Evolutionary conservation across 2,888 invertebrate genomes (phyloP).

Genomic region (Anaspis maculata): DNA sequence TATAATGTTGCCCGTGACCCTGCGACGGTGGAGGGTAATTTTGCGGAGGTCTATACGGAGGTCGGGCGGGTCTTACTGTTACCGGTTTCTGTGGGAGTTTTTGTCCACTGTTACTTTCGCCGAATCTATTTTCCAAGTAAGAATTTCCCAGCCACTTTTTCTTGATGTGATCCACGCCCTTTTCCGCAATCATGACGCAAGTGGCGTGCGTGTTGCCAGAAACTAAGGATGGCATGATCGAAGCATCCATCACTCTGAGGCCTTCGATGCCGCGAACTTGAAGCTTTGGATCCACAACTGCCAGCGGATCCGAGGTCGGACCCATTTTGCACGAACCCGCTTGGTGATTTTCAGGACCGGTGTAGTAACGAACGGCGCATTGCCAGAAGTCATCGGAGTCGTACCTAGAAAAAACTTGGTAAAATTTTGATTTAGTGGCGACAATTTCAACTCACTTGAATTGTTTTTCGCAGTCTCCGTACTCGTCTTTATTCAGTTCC

Average conservation of each 20-base stretch:
- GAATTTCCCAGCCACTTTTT: conserved; percentile 26
- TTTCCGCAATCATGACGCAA: conserved; percentile 40
- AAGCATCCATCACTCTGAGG: conserved; percentile 45
- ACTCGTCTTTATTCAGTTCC: conserved; percentile 43
- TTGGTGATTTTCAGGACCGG: conserved; percentile 77
- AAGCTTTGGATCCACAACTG: conserved; percentile 65
- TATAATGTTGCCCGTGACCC: neutral
- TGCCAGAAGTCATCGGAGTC: conserved; percentile 66
- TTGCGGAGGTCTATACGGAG: neutral
- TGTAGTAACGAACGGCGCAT: conserved; percentile 61
- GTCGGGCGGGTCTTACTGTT: neutral
- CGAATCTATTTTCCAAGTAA: conserved; percentile 9
- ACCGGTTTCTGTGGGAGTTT: neutral
- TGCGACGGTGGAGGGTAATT: neutral
- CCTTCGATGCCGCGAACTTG: conserved; percentile 55
- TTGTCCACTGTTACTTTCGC: neutral
- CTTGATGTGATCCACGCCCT: conserved; percentile 37
- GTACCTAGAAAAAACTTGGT: conserved; percentile 26
- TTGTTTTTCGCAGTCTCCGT: conserved; percentile 43
- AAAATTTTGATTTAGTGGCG: neutral
- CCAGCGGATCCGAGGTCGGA: conserved; percentile 56
- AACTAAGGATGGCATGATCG: conserved; percentile 37
- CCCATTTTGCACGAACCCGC: conserved; percentile 81
- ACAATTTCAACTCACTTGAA: conserved; percentile 27
- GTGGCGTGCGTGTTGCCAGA: conserved; percentile 41